Evolutionary conservation across 2,113 vertebrate species (phyloP).

Genomic region (Leptosomus discolor): DNA sequence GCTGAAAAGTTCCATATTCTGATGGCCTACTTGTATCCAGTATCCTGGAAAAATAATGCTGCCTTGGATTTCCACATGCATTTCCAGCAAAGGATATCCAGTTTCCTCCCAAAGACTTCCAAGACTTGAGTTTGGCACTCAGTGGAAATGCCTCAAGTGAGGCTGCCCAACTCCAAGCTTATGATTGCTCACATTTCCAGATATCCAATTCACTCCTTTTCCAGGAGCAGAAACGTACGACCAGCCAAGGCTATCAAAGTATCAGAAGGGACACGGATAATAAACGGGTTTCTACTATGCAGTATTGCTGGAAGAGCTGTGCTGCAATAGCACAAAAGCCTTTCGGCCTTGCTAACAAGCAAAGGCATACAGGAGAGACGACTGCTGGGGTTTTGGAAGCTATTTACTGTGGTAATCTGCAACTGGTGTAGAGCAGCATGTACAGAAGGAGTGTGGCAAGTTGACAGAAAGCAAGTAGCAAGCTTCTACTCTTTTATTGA

Average conservation of each 20-base stretch:
- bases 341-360: not conserved
- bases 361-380: not conserved
- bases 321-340: not conserved
- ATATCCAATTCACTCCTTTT: not conserved
- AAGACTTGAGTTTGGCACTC: not conserved
- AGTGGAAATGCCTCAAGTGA: not conserved
- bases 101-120: not conserved
- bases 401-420: slow-evolving; percentile 6
- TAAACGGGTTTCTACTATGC: not conserved
- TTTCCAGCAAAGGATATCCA: not conserved
- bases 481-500: slow-evolving; percentile 17
- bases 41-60: not conserved
- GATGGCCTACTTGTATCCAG: not conserved
- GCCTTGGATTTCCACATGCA: not conserved
- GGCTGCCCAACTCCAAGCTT: not conserved
- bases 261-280: not conserved
- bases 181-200: not conserved
- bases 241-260: not conserved
- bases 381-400: not conserved
- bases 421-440: not conserved
- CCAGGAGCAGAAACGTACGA: not conserved
- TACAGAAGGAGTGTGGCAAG: slow-evolving; percentile 15
- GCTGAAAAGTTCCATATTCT: not conserved
- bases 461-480: slow-evolving; percentile 3
- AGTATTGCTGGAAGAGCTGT: not conserved